Percentiles rank a stretch among this genome's conserved stretches.
These are phyloP conservation scores for Chrysina gloriosa DNA, from an alignment of 2,888 invertebrate genomes.

Conservation along the genomic window DNA sequence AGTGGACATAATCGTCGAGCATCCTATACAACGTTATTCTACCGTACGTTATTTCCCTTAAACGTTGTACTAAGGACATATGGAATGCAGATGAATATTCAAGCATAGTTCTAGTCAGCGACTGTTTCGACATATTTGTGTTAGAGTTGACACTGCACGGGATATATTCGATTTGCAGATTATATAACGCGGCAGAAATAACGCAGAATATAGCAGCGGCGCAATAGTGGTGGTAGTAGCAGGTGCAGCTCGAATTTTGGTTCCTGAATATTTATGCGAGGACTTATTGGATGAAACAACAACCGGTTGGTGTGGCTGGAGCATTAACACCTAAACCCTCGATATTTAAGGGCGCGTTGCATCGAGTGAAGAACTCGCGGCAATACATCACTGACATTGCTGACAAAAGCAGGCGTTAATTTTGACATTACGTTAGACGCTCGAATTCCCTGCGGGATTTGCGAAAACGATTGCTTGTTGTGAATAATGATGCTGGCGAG, in stretches of 20 bases:
- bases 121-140: no score
- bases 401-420: constrained; percentile 37
- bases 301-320: constrained; percentile 35
- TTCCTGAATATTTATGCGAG: constrained; percentile 57
- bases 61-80: no score
- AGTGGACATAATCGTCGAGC: no score
- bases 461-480: constrained; percentile 28
- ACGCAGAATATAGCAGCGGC: background rate
- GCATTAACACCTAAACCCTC: constrained; percentile 53
- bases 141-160: background rate
- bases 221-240: constrained; percentile 50
- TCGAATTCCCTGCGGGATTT: constrained; percentile 40
- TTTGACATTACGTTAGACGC: constrained; percentile 44
- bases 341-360: constrained; percentile 48
- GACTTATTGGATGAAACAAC: constrained; percentile 57
- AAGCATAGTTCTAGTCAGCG: no score
- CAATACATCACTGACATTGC: constrained; percentile 50
- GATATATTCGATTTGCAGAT: constrained; percentile 31
- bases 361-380: constrained; percentile 48
- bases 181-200: constrained; percentile 1
- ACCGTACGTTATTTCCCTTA: no score
- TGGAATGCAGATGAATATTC: no score
- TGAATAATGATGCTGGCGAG: constrained; percentile 26
- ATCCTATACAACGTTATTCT: no score
- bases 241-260: constrained; percentile 54